Conservation (phyloP, 2,888 invertebrate genomes). For the Cloeon dipterum region DNA sequence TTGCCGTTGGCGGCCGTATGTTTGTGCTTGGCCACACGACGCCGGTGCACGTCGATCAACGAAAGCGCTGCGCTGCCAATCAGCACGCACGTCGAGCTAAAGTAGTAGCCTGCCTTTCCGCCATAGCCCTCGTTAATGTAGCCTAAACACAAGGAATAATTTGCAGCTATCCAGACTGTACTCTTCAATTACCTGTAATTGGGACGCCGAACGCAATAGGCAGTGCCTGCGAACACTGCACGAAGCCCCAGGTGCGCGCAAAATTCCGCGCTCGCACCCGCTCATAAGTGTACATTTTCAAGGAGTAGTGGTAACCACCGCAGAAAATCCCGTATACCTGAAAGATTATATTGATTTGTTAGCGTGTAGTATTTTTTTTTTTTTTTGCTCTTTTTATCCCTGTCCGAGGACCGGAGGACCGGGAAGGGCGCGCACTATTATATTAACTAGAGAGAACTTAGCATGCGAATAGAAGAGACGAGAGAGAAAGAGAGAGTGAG, state of each 20-base stretch:
- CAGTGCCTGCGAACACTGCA: slow-evolving; percentile 67
- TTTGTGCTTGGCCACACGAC: slow-evolving; percentile 43
- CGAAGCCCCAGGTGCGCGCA: slow-evolving; percentile 72
- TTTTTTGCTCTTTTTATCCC: too few species aligned
- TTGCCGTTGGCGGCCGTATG: slow-evolving; percentile 35
- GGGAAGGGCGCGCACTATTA: too few species aligned
- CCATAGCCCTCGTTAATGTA: slow-evolving; percentile 59
- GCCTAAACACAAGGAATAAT: slow-evolving; percentile 29
- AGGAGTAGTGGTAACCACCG: slow-evolving; percentile 69
- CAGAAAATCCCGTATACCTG: slow-evolving; percentile 43
- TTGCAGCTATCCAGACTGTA: too few species aligned
- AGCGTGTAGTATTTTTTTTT: too few species aligned
- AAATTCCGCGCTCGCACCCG: slow-evolving; percentile 66
- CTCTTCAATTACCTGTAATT: slow-evolving; percentile 51
- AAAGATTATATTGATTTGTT: not conserved
- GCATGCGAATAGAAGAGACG: too few species aligned
- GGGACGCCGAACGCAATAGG: slow-evolving; percentile 69
- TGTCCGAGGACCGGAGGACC: too few species aligned
- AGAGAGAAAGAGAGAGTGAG: too few species aligned
- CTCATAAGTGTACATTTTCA: slow-evolving; percentile 78
- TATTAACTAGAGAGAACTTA: too few species aligned
- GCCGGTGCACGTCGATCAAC: slow-evolving; percentile 54
- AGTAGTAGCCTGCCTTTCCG: slow-evolving; percentile 59
- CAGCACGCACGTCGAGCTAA: slow-evolving; percentile 55
- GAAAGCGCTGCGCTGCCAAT: slow-evolving; percentile 54